phyloP scores from a whole-genome alignment of 2,113 vertebrate genomes.

The Ictalurus punctatus region DNA sequence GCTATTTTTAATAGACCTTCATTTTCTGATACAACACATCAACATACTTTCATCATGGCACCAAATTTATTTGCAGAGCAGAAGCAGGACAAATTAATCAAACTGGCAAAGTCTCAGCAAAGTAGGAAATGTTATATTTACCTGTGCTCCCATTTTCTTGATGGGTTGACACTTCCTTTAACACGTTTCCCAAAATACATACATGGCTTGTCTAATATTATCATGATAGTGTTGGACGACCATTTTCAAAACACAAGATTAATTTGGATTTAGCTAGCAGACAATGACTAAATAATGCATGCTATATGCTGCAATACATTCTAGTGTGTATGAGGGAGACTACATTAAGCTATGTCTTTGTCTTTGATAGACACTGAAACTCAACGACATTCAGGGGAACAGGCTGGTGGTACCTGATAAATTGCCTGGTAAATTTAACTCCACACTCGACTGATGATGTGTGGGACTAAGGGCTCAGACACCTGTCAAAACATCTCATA shows the following conservation, averaged over 20 bases:
- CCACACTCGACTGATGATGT: constrained; percentile 55
- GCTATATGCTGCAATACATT: constrained; percentile 64
- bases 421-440: constrained; percentile 61
- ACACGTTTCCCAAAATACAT: neutral
- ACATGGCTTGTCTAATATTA: neutral
- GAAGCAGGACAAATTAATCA: constrained; percentile 24
- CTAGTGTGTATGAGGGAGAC: constrained; percentile 34
- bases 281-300: constrained; percentile 15
- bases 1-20: constrained; percentile 3
- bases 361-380: constrained; percentile 52
- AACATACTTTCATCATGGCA: neutral
- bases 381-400: constrained; percentile 46
- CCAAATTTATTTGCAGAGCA: neutral
- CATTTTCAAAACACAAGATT: neutral
- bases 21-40: constrained; percentile 27
- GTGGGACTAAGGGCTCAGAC: constrained; percentile 42
- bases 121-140: constrained; percentile 7
- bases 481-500: constrained; percentile 62
- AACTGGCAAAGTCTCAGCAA: constrained; percentile 19
- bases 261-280: neutral
- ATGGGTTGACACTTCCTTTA: neutral
- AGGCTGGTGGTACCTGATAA: constrained; percentile 56
- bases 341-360: constrained; percentile 24
- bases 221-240: neutral
- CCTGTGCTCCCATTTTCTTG: neutral